Percentiles rank a stretch among this genome's conserved stretches.
These are phyloP conservation scores for Ophioninae sp. DNA, from an alignment of 2,888 invertebrate genomes.

Conservation along the genomic window DNA sequence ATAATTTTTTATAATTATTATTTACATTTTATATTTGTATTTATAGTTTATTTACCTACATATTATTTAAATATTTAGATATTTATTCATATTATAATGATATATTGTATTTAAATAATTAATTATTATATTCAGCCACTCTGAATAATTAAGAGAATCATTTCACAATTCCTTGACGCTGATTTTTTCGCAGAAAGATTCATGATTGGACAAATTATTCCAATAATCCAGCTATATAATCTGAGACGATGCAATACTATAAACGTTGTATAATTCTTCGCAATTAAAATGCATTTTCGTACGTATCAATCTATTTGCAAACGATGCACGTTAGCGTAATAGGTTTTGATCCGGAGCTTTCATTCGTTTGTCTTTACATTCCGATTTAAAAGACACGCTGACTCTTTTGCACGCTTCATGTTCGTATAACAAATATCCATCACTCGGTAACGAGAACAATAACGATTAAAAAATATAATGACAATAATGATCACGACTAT, in stretches of 20 bases:
- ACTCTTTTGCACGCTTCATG: neutral
- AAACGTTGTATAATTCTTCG: conserved; percentile 6
- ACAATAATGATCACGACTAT: neutral
- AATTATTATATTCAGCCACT: too few species aligned
- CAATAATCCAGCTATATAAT: neutral
- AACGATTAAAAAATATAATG: neutral
- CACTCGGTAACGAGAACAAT: neutral
- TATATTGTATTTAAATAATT: too few species aligned
- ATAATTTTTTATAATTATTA: too few species aligned
- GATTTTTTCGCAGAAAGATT: neutral
- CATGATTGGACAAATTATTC: neutral
- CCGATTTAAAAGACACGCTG: neutral
- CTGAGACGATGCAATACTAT: neutral
- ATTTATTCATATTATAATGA: too few species aligned
- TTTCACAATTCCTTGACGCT: neutral
- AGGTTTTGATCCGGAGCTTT: conserved; percentile 15
- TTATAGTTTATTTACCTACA: too few species aligned
- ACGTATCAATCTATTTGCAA: conserved; percentile 19
- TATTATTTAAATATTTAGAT: too few species aligned
- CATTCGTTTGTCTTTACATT: neutral
- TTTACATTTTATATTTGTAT: too few species aligned
- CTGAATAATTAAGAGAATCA: too few species aligned
- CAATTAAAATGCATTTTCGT: conserved; percentile 11
- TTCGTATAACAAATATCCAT: neutral
- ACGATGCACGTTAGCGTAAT: neutral